Base-by-base conservation (phyloP, 2,888 invertebrate genomes). In the Heliconius charithonia region DNA sequence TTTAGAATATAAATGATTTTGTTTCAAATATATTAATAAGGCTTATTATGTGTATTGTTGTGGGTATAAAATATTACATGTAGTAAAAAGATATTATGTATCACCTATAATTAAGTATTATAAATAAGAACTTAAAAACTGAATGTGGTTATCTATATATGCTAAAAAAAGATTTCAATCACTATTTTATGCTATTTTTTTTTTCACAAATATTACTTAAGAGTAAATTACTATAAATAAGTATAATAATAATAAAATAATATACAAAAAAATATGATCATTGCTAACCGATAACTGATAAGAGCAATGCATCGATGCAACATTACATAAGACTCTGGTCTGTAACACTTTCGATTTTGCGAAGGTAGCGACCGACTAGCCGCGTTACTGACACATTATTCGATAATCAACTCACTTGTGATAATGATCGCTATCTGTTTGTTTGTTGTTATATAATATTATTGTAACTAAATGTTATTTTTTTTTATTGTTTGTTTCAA, bases 321-420 rank as follows among this genome's bases (percentile, higher is more conserved):
- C 75, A 78, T 91, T 89, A 87, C 88, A 84, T 86, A 91, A 92
- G 81, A 77, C 89, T 88, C 84, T 85, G 86, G 90, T 91, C 87
- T 89, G 89, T 85, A 87, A 88, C 87, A 91, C 92, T 92, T 91
- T 92, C 94, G 88, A 89, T 92, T 92, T 91, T 90, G 89, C 88
- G 80, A 77, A 77, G 82, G 81, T 79, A 82, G 77, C 80, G 83
- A 79, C 84, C 84, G 81, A 84, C 82, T 85, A 85, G 85, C 83
- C 85, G 86, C 86, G 84, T 85, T 86, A 82, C 83, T 85, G 85
- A 83, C 84, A 84, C 84, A 82, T 82, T 82, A 80, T 83, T 80
- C 82, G 80, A 84, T 83, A 83, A 83, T 82, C 80, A 78, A 81
- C 82, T 82, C 73, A 83, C 81, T 80, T 83, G 73, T 72, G 76